Conservation (phyloP, 2,113 vertebrate species). For the Spheniscus mendiculus region DNA sequence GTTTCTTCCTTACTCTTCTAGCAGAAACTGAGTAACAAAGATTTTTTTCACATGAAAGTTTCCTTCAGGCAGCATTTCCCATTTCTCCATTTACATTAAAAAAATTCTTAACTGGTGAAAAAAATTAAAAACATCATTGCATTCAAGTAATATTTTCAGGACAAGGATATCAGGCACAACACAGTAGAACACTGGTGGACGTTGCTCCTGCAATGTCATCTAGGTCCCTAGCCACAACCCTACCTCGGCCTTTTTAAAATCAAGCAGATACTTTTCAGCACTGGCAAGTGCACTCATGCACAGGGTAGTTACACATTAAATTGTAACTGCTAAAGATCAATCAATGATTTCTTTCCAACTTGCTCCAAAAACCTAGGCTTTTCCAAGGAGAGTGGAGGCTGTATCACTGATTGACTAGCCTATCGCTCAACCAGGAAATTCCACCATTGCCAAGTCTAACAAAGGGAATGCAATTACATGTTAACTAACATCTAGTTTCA, state of each 20-base stretch:
- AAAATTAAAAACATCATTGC: neutral
- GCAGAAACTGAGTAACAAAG: neutral
- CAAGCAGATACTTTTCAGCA: neutral
- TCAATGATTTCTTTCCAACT: neutral
- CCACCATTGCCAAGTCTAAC: neutral
- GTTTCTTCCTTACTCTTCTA: neutral
- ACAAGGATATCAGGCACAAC: neutral
- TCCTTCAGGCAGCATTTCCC: neutral
- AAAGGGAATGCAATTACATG: neutral
- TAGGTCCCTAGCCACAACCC: neutral
- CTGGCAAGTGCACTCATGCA: neutral
- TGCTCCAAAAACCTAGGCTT: neutral
- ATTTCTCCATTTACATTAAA: neutral
- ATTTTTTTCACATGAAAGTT: neutral
- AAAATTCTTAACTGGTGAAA: neutral
- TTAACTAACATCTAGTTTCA: neutral
- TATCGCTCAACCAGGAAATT: neutral
- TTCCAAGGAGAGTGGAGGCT: neutral
- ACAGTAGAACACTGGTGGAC: neutral
- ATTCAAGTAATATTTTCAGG: neutral
- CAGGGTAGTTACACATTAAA: neutral
- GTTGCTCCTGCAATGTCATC: neutral
- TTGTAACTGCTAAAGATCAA: neutral
- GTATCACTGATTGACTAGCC: neutral
- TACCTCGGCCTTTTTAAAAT: neutral